Evolutionary conservation across 2,113 vertebrate genomes (phyloP).

Genomic region (Corapipo altera): DNA sequence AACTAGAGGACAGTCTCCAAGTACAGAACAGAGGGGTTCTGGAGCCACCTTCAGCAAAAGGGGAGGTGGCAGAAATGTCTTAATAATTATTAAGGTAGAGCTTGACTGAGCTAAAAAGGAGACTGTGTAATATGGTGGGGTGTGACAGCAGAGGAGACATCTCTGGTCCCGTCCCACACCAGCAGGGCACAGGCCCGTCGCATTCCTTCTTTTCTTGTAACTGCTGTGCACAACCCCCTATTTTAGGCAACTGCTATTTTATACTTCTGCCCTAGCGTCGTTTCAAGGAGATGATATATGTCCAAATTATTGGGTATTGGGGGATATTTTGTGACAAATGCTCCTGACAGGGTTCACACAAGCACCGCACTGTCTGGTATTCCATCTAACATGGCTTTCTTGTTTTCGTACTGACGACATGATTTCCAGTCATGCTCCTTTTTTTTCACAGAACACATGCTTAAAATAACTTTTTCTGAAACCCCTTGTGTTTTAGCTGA

Average conservation of each 20-base stretch:
- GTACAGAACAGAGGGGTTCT: neutral
- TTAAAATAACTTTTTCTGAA: neutral
- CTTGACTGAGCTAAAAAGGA: neutral
- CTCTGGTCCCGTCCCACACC: neutral
- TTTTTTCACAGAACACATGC: neutral
- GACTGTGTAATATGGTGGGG: neutral
- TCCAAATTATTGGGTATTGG: neutral
- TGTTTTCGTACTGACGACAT: neutral
- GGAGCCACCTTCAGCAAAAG: conserved; percentile 14
- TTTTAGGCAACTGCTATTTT: conserved; percentile 21
- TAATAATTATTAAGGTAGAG: neutral
- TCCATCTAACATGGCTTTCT: neutral
- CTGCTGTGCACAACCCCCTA: neutral
- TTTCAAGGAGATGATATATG: neutral
- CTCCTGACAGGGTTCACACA: neutral
- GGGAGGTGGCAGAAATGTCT: neutral
- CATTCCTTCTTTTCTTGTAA: conserved; percentile 7
- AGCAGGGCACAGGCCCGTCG: neutral
- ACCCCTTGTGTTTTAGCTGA: neutral
- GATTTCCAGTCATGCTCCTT: neutral
- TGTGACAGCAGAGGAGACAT: neutral
- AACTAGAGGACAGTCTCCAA: neutral
- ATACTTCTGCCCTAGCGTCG: neutral
- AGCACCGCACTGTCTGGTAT: neutral
- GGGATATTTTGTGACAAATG: neutral